phyloP scores from a whole-genome alignment of 2,797 vertebrate species.

The Microchirus variegatus region DNA sequence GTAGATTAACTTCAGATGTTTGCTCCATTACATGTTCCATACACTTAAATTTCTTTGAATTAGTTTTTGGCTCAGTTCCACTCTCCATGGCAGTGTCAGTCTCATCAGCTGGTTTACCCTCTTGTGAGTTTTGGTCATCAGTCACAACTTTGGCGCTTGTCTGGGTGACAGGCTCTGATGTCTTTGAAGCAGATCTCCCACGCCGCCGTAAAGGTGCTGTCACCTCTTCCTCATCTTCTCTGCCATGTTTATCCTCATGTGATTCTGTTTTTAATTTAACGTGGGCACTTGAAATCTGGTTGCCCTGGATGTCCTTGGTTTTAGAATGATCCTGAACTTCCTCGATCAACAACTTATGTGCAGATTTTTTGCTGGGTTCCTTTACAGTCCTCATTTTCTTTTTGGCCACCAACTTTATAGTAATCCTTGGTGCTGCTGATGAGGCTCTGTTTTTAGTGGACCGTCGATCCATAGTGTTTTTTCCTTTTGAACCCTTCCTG shows the following conservation, averaged over 20 bases:
- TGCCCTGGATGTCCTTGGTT: slow-evolving; percentile 81
- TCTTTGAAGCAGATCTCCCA: slow-evolving; percentile 79
- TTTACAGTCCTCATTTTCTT: slow-evolving; percentile 78
- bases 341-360: slow-evolving; percentile 81
- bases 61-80: slow-evolving; percentile 60
- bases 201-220: slow-evolving; percentile 69
- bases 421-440: slow-evolving; percentile 78
- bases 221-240: slow-evolving; percentile 61
- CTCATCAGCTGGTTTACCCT: slow-evolving; percentile 51
- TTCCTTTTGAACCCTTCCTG: slow-evolving; percentile 73
- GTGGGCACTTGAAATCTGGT: slow-evolving; percentile 82
- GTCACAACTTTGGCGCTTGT: slow-evolving; percentile 61
- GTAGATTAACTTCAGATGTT: slow-evolving; percentile 60
- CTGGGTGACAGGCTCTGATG: slow-evolving; percentile 50
- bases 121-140: slow-evolving; percentile 76
- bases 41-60: slow-evolving; percentile 60
- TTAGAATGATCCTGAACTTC: slow-evolving; percentile 83
- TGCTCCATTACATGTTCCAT: slow-evolving; percentile 54
- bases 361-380: slow-evolving; percentile 67
- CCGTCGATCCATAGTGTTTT: slow-evolving; percentile 69
- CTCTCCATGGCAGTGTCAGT: slow-evolving; percentile 51
- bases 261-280: slow-evolving; percentile 87
- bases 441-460: slow-evolving; percentile 66
- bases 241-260: slow-evolving; percentile 51
- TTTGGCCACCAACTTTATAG: slow-evolving; percentile 85